A percentile compares a stretch with the other conserved stretches of the same genome.
Evolutionary conservation across 2,797 vertebrate species (phyloP).

Genomic region (Pseudochirops cupreus): DNA sequence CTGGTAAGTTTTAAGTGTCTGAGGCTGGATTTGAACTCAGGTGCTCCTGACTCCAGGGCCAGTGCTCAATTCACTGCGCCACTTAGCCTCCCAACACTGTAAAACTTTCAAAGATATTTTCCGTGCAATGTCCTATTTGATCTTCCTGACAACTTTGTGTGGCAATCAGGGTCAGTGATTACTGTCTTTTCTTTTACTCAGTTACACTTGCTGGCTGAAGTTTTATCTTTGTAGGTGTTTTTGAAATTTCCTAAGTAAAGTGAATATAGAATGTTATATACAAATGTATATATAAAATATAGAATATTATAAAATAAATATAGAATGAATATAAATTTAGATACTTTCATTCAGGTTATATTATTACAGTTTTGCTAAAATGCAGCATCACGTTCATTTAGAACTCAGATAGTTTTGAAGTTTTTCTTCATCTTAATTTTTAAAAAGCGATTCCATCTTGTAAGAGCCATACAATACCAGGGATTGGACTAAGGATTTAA

Average conservation of each 20-base stretch:
- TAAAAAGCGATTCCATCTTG: not conserved
- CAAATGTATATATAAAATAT: too few relatives aligned
- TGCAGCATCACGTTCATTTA: not conserved
- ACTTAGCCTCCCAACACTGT: not conserved
- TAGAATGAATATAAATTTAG: not conserved
- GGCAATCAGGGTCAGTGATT: not conserved
- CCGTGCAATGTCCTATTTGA: not conserved
- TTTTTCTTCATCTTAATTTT: not conserved
- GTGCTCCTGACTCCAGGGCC: too few relatives aligned
- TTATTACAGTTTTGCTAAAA: not conserved
- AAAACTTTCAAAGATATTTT: not conserved
- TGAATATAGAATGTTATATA: not conserved
- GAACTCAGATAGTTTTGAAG: not conserved
- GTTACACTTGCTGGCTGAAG: rapidly evolving
- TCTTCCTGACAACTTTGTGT: not conserved
- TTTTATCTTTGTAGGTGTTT: not conserved
- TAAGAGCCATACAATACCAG: not conserved
- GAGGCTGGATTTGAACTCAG: too few relatives aligned
- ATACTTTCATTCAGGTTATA: not conserved
- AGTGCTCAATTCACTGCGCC: too few relatives aligned
- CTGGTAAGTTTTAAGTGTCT: too few relatives aligned
- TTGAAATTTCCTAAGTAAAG: not conserved
- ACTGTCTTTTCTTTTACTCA: not conserved
- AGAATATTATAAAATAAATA: not conserved
- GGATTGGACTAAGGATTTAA: not conserved